A percentile compares a stretch with the other conserved stretches of the same genome.
These are phyloP conservation scores for Malthinus flaveolus DNA, from an alignment of 2,888 invertebrate genomes.

Conservation along the genomic window DNA sequence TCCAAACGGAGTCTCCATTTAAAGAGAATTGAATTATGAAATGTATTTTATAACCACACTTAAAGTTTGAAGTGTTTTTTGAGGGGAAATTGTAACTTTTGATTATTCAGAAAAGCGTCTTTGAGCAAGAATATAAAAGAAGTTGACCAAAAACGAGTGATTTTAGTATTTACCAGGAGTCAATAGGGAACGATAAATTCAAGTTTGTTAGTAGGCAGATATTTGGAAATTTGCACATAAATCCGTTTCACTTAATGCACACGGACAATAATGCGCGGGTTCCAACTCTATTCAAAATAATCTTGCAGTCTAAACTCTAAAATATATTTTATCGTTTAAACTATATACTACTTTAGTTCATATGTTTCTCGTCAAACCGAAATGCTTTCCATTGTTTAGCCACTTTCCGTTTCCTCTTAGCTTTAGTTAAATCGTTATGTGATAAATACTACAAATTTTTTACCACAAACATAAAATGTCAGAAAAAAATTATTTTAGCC, in stretches of 20 bases:
- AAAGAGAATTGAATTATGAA: no score
- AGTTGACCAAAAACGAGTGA: constrained; percentile 21
- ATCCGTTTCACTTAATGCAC: constrained; percentile 46
- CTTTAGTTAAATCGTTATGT: no score
- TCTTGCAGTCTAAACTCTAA: constrained; percentile 31
- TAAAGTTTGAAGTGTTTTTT: no score
- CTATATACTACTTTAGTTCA: constrained; percentile 10
- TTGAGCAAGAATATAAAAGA: background rate
- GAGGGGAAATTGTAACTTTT: no score
- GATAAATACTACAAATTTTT: no score
- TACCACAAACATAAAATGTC: no score
- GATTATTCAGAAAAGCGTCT: no score
- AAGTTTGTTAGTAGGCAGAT: constrained; percentile 49
- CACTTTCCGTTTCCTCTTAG: no score
- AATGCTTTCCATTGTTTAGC: no score
- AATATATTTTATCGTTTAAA: constrained; percentile 38
- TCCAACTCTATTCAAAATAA: constrained; percentile 33
- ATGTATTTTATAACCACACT: no score
- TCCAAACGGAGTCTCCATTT: no score
- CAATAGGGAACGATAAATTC: constrained; percentile 46
- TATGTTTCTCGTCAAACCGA: background rate
- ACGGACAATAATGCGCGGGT: constrained; percentile 35
- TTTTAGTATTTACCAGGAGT: constrained; percentile 33
- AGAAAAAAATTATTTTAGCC: no score
- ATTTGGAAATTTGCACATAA: constrained; percentile 48